Base-by-base conservation (phyloP, 2,113 vertebrate species). In the Zosterops lateralis region DNA sequence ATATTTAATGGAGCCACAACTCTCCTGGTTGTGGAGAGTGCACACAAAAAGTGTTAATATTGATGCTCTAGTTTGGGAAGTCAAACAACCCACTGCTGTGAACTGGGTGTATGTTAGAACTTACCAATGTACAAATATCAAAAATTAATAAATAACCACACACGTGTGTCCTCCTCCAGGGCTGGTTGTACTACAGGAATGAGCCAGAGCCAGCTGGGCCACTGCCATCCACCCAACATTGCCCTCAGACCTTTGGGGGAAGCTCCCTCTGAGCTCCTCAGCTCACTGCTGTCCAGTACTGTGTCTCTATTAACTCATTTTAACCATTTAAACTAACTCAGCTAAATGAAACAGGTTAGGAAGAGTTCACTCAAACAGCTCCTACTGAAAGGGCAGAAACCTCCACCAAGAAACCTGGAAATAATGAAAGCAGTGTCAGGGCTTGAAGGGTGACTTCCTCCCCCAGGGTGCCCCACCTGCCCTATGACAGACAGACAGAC, bases 181-280 rank as follows among this genome's bases (percentile, higher is more conserved):
- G 47, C 47, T 72, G 31, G 50, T n/a, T 90, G 73, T 34, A 28
- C 34, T 47, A 50, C 70, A 86, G 75, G 20, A 88, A 2, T 36
- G 64, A 50, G 42, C 24, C 51, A 58, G 50, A 88, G 79, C 72
- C 88, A 93, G 72, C 64, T 95, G 95, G 90, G 51, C 21, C 34
- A 13, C 3, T 44, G 90, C 83, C 95, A 93, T 68, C 68, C n/a
- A 48, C n/a, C 95, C 79, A 74, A 17, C 26, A 25, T 2, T 83
- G 79, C 85, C 90, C 93, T 90, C 7, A 60, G 80, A 96, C 75
- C 88, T 94, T 61, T 25, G 73, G 31, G 90, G 72, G 67, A 90
- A 94, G 84, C 67, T 65, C n/a, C 31, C 54, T 78, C 60, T 0
- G 3, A 73, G 88, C 64, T 77, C 34, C 51, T 80, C 86, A 74